These are phyloP conservation scores for Mesochorus sp. DNA, from an alignment of 2,888 invertebrate species.

Conservation along the genomic window DNA sequence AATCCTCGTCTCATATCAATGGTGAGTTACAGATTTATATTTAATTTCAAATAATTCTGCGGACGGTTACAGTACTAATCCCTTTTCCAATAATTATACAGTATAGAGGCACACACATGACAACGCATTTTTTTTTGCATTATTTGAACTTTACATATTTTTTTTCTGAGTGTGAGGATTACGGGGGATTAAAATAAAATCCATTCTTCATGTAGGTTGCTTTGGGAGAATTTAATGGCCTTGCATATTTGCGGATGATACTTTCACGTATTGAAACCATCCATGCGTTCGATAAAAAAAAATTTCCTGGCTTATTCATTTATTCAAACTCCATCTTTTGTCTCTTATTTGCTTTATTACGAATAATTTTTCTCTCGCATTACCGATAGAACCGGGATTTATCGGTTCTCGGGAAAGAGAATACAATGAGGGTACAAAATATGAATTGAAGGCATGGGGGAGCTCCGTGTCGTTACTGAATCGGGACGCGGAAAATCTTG, in stretches of 20 bases:
- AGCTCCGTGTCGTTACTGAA: constrained; percentile 52
- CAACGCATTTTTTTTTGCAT: not conserved
- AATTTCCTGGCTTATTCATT: constrained; percentile 37
- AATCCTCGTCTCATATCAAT: constrained; percentile 85
- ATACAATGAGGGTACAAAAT: not conserved
- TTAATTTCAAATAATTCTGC: not conserved
- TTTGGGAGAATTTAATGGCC: constrained; percentile 7
- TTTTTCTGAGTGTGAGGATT: constrained; percentile 3
- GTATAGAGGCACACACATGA: not conserved
- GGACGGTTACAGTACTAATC: not conserved
- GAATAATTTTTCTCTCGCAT: not conserved
- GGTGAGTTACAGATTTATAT: constrained; percentile 79
- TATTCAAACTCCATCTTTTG: constrained; percentile 26
- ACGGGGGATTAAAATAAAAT: not conserved
- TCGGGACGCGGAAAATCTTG: constrained; percentile 56
- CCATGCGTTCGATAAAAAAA: constrained; percentile 24
- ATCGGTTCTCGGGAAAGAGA: constrained; percentile 4
- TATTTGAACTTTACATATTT: no score
- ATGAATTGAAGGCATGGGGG: constrained; percentile 33
- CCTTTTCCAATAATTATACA: not conserved
- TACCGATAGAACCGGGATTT: constrained; percentile 16
- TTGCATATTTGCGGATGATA: constrained; percentile 1
- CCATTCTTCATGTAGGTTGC: constrained; percentile 12
- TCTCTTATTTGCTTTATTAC: not conserved
- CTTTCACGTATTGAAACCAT: not conserved